Base-by-base conservation (phyloP, 2,888 invertebrate species). In the Amaurobius ferox region DNA sequence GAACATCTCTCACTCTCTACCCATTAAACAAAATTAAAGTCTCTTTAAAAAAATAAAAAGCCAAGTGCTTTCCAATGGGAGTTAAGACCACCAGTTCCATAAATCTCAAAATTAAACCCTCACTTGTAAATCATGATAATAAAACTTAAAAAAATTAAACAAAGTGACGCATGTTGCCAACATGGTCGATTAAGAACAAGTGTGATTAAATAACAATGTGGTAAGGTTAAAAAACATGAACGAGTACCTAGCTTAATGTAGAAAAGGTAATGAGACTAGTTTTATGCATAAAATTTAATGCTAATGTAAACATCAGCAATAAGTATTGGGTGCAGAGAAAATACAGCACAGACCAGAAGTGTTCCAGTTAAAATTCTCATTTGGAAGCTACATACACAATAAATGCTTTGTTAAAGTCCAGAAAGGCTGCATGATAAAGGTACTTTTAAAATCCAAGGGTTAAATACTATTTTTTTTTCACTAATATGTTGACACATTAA, bases 141-240 rank as follows among this genome's bases (percentile, higher is more conserved):
- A 78, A 67, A 44, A 73, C 78, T 79, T n/a, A 73, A 79, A 64
- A 79, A 78, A 85, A 86, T 68, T 73, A 73, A 78, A 78, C 66
- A 81, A 81, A 1, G 16, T 44, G 85, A 67, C 85, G 28, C 2
- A 79, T 74, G 79, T 79, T 67, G 78, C 73, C 62, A 73, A 86
- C 85, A 74, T 55, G 26, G 78, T 72, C 85, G 48, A 86, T 86
- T 86, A 86, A 86, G 85, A 86, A 86, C 78, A 73, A 48, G 68
- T 77, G 67, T 79, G 78, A 86, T 86, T 86, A 86, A 86, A 86
- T 79, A 86, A 79, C 77, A 55, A 85, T 77, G 72, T 77, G 74
- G n/a, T 73, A 79, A 86, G 78, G 78, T 86, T 86, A 86, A 86
- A 86, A 86, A 86, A 86, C 79, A 86, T 68, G 77, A 86, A 86